Evolutionary conservation across 2,888 invertebrate species (phyloP), one percentile per base, ranked within the genome.

Genomic region (Trypoxylon attenuatum): DNA sequence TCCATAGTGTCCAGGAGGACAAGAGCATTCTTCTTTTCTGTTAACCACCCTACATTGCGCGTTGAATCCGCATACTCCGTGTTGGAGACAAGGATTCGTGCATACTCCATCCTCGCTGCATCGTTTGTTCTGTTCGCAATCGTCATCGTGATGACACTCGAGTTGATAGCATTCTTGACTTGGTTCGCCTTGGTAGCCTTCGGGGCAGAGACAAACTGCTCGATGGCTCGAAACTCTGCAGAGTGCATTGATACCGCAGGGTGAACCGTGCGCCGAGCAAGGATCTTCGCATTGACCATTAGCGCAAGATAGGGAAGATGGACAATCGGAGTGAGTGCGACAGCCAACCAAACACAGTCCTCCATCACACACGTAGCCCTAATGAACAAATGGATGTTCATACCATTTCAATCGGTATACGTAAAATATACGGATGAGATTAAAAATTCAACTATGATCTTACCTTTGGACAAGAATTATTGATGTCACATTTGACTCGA

Each of bases 181-280:
- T 0, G 96, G 94, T 82, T 96, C 94, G 0, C 95, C 95, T 72
- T 93, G 93, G 81, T 90, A 94, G 13, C 96, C 95, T 80, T 94
- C 94, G 0, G 95, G 95, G 82, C 97, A 97, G 60, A 94, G 90
- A 83, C 97, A 97, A 2, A 96, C 90, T 42, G 94, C 93, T 39
- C 94, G 90, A 86, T 96, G 96, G 72, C 94, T 93, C 1, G 93
- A 91, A 0, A 94, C 91, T 69, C 92, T 90, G 82, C 96, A 96
- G 1, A 94, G 82, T 0, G 96, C 95, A 83, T 94, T 93, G 71
- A 90, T 91, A 2, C 96, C 96, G 78, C 96, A 96, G 0, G 94
- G 92, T 13, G 89, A 89, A 18, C 88, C 87, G 42, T 90, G 89
- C 68, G 90, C 88, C 65, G 89, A 86, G 79, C 94, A 95, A 41